These are phyloP conservation scores for Papilio polytes DNA, from an alignment of 1,140 invertebrate genomes.

Conservation along the genomic window DNA sequence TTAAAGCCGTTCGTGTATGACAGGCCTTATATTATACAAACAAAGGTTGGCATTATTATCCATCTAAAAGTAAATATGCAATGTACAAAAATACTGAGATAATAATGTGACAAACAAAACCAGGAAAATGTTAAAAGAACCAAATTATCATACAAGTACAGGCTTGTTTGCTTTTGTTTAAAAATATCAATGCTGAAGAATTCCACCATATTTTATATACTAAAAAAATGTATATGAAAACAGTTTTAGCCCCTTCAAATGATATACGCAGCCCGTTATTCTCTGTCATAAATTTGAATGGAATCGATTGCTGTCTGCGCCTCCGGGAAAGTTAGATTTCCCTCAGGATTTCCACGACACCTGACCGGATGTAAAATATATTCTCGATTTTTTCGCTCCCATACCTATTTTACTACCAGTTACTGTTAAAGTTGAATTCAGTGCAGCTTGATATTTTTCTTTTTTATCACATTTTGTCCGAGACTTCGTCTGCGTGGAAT, in stretches of 20 bases:
- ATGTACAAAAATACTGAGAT: no score
- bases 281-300: slow-evolving; percentile 83
- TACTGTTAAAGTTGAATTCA: background rate
- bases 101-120: no score
- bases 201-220: background rate
- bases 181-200: background rate
- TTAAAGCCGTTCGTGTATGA: no score
- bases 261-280: slow-evolving; percentile 69
- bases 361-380: slow-evolving; percentile 83
- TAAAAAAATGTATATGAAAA: slow-evolving; percentile 15
- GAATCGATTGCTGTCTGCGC: slow-evolving; percentile 83
- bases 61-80: no score
- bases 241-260: slow-evolving; percentile 57
- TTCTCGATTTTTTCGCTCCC: slow-evolving; percentile 68
- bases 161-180: background rate
- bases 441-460: background rate
- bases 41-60: no score
- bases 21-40: no score
- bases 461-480: no score
- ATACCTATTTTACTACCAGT: slow-evolving; percentile 11
- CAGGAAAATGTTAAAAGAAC: no score
- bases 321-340: slow-evolving; percentile 83
- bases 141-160: no score
- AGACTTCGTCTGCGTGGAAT: no score
- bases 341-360: slow-evolving; percentile 80